These are phyloP conservation scores for Lamellibrachia satsuma DNA, from an alignment of 2,888 invertebrate species.

Conservation along the genomic window DNA sequence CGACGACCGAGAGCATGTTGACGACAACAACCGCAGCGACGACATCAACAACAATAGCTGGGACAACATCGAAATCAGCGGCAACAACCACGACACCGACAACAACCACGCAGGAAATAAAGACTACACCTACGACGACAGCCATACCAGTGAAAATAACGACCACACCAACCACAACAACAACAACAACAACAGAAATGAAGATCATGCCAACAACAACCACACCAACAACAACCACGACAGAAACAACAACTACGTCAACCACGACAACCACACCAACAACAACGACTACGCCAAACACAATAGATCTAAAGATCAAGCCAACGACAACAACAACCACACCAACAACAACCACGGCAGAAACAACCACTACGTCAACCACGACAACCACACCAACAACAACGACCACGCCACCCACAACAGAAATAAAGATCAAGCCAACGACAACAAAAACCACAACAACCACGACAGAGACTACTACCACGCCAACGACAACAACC, in stretches of 20 bases:
- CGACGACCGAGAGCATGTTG: neutral
- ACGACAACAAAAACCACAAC: neutral
- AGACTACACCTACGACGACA: neutral
- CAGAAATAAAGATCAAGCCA: neutral
- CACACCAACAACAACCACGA: neutral
- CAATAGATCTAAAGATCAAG: neutral
- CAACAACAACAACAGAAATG: neutral
- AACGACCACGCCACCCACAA: neutral
- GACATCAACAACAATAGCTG: neutral
- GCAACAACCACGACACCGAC: neutral
- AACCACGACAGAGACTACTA: neutral
- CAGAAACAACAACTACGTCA: neutral
- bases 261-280: neutral
- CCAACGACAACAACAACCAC: neutral
- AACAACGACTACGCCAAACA: neutral
- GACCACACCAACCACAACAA: neutral
- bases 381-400: neutral
- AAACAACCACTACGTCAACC: neutral
- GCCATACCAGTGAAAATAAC: neutral
- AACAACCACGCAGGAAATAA: neutral
- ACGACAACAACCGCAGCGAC: neutral
- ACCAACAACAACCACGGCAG: neutral
- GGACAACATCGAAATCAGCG: neutral
- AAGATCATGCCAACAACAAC: neutral
- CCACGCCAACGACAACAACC: neutral